These are phyloP conservation scores for Chrysolina americana DNA, from an alignment of 2,888 invertebrate genomes.

Conservation along the genomic window DNA sequence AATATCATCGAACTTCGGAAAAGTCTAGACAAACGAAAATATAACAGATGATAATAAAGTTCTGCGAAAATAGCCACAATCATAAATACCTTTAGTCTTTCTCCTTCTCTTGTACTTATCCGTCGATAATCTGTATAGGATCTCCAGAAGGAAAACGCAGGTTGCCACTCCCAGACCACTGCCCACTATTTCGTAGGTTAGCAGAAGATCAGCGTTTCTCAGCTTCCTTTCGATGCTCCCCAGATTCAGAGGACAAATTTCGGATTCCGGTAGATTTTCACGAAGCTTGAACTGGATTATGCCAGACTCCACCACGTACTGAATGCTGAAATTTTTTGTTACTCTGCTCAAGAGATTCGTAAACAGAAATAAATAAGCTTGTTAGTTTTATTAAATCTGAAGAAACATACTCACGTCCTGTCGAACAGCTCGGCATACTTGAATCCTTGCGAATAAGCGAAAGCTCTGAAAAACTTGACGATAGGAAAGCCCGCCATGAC, in stretches of 20 bases:
- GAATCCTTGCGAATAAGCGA: slow-evolving; percentile 79
- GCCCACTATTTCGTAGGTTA: slow-evolving; percentile 85
- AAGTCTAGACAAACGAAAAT: no score
- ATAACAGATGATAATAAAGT: no score
- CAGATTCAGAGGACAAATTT: slow-evolving; percentile 86
- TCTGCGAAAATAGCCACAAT: not conserved
- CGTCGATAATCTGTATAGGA: slow-evolving; percentile 58
- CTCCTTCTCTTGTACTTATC: slow-evolving; percentile 31
- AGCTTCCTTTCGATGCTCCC: slow-evolving; percentile 86
- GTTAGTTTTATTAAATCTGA: no score
- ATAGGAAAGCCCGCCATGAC: slow-evolving; percentile 82
- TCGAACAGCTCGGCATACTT: slow-evolving; percentile 77
- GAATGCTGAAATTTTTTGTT: slow-evolving; percentile 73
- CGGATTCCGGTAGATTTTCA: slow-evolving; percentile 79
- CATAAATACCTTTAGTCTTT: slow-evolving; percentile 3
- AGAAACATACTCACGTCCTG: slow-evolving; percentile 74
- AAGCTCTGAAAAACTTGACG: slow-evolving; percentile 78
- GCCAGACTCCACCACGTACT: slow-evolving; percentile 81
- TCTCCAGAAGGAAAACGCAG: slow-evolving; percentile 78
- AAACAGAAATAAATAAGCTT: no score
- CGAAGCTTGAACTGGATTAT: slow-evolving; percentile 79
- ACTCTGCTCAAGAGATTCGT: no score
- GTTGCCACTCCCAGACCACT: slow-evolving; percentile 78
- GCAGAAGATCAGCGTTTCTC: slow-evolving; percentile 81
- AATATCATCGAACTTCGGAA: no score